A percentile compares a stretch with the other conserved stretches of the same genome.
Evolutionary conservation across 37 sponge, comb jelly and placozoan genomes (phyloP).

Genomic region (Cladorhizidae sp.): DNA sequence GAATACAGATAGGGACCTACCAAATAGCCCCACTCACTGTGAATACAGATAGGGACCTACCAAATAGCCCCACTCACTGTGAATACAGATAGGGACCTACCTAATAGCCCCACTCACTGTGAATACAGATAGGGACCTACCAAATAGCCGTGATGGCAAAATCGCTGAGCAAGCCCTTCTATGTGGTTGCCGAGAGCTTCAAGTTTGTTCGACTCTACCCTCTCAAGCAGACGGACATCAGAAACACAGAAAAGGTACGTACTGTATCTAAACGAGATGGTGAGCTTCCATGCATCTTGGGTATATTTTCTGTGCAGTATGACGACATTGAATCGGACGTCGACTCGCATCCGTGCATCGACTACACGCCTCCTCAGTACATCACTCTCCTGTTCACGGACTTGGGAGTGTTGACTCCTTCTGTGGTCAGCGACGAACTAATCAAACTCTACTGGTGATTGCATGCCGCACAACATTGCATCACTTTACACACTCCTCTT

Average conservation of each 20-base stretch:
- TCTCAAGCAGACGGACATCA: constrained; percentile 89
- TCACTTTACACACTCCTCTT: too few species aligned
- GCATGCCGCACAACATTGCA: too few species aligned
- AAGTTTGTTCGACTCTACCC: constrained; percentile 96
- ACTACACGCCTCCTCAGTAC: constrained; percentile 98
- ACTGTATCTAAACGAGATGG: not conserved
- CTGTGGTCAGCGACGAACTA: constrained; percentile 98
- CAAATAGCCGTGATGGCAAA: constrained; percentile 99
- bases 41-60: too few species aligned
- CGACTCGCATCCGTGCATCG: constrained; percentile 75
- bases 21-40: too few species aligned
- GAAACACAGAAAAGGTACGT: constrained; percentile 84
- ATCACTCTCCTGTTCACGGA: constrained; percentile 97
- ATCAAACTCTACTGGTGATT: constrained; percentile 92
- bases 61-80: too few species aligned
- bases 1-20: too few species aligned
- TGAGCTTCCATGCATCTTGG: not conserved
- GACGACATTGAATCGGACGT: constrained; percentile 33
- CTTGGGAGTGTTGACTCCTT: constrained; percentile 97
- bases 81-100: too few species aligned
- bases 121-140: constrained; percentile 88
- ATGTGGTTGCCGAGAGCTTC: constrained; percentile 96
- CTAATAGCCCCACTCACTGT: too few species aligned
- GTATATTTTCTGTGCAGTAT: constrained; percentile 46
- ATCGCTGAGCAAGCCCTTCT: constrained; percentile 94